A percentile compares a stretch with the other conserved stretches of the same genome.
Evolutionary conservation across 2,888 invertebrate species (phyloP).

Genomic region (Thereva nobilitata): DNA sequence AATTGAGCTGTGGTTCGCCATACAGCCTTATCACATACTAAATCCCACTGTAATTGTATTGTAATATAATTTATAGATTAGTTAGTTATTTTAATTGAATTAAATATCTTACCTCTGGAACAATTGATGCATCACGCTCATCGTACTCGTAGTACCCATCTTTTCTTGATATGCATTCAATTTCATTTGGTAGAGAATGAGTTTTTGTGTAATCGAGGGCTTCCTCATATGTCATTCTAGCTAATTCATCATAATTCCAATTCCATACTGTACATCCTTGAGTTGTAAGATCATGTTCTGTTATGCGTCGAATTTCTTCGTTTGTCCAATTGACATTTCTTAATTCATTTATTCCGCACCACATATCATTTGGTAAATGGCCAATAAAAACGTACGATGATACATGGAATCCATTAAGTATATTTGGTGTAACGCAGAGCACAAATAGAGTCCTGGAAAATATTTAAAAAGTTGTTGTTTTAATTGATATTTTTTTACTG

Average conservation of each 20-base stretch:
- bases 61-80: slow-evolving; percentile 16
- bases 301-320: slow-evolving; percentile 58
- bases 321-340: slow-evolving; percentile 59
- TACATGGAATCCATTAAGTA: slow-evolving; percentile 63
- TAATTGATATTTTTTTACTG: no score
- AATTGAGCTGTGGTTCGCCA: slow-evolving; percentile 62
- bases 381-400: slow-evolving; percentile 62
- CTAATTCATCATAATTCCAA: slow-evolving; percentile 59
- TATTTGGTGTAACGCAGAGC: slow-evolving; percentile 59
- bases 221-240: slow-evolving; percentile 56
- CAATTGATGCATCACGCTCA: slow-evolving; percentile 57
- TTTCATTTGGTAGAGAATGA: slow-evolving; percentile 47
- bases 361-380: slow-evolving; percentile 59
- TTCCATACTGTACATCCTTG: slow-evolving; percentile 58
- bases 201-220: slow-evolving; percentile 53
- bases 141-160: slow-evolving; percentile 47
- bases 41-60: slow-evolving; percentile 58
- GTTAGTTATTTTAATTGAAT: background rate
- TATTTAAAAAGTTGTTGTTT: background rate
- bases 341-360: slow-evolving; percentile 60
- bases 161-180: slow-evolving; percentile 54
- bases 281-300: slow-evolving; percentile 49
- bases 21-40: slow-evolving; percentile 60
- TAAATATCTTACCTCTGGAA: slow-evolving; percentile 52
- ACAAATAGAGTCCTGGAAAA: slow-evolving; percentile 57